Base-by-base conservation (phyloP, 1,140 invertebrate species). In the Megathymus violae region DNA sequence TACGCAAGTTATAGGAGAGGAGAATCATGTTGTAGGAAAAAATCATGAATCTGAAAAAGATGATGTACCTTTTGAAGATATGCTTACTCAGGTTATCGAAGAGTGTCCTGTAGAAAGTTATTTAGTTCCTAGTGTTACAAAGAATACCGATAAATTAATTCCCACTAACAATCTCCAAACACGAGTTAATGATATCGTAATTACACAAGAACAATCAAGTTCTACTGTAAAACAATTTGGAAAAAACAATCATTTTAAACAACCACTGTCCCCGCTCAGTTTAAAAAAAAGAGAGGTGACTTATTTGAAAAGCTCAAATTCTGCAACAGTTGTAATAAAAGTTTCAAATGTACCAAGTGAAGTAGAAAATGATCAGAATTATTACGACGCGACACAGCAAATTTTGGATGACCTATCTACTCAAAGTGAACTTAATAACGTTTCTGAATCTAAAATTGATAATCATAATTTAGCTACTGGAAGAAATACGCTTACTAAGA, bases 361-460 rank as follows among this genome's bases (percentile, higher is more conserved):
- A 61, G 47, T 70, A 48, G 60, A 69, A 4, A 64, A 75, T 40
- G 70, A 85, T 13, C 50, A 74, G 9, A 80, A 78, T 54, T 88
- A 85, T 74, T 91, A 91, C 67, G 51, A 66, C n/a, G 70, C 72
- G 1, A 91, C 88, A 1, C 88, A 91, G 64, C 80, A 91, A 11
- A 62, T 91, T 60, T 67, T 75, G n/a, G 41, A 84, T 19, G 88
- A 89, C 67, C 69, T 91, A 19, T 86, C 78, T 50, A 71, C 84
- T 11, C 84, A 90, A 73, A 71, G 44, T 48, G 64, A 31, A 9
- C n/a, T n/a, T n/a, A n/a, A n/a, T n/a, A n/a, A n/a, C n/a, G n/a
- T n/a, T n/a, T n/a, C n/a, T n/a, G n/a, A n/a, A n/a, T n/a, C n/a
- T n/a, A n/a, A n/a, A n/a, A n/a, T n/a, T n/a, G n/a, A n/a, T n/a